Percentiles rank a stretch among this genome's conserved stretches.
Conservation (phyloP, 1,140 invertebrate genomes). For the Nomia melanderi region DNA sequence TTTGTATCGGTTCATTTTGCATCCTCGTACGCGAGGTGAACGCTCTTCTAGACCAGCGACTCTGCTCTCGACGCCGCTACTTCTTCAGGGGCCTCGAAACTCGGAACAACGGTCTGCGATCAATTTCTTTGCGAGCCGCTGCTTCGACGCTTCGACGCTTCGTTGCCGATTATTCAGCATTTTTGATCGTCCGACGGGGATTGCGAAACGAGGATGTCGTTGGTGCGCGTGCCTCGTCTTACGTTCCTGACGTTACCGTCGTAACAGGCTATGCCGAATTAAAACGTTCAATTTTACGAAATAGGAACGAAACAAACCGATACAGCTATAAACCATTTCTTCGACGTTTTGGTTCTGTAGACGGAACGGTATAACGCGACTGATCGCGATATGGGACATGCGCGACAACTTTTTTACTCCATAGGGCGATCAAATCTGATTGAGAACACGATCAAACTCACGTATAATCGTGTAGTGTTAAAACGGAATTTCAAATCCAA, state of each 20-base stretch:
- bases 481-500: conserved; percentile 7
- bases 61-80: conserved; percentile 9
- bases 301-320: too few relatives aligned
- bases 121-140: conserved; percentile 35
- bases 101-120: conserved; percentile 38
- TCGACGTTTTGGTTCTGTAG: too few relatives aligned
- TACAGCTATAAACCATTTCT: too few relatives aligned
- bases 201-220: not conserved
- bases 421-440: too few relatives aligned
- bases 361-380: too few relatives aligned
- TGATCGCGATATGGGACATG: too few relatives aligned
- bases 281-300: too few relatives aligned
- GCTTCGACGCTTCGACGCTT: conserved; percentile 33
- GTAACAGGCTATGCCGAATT: not conserved
- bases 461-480: too few relatives aligned
- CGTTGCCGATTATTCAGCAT: conserved; percentile 49
- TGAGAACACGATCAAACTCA: too few relatives aligned
- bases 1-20: conserved; percentile 35
- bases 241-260: not conserved
- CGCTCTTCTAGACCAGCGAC: conserved; percentile 3
- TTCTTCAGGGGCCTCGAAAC: conserved; percentile 23
- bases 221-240: not conserved
- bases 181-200: conserved; percentile 54
- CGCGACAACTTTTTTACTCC: too few relatives aligned
- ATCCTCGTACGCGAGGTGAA: conserved; percentile 36